Evolutionary conservation across 2,113 vertebrate species (phyloP).

Genomic region (Plestiodon gilberti): DNA sequence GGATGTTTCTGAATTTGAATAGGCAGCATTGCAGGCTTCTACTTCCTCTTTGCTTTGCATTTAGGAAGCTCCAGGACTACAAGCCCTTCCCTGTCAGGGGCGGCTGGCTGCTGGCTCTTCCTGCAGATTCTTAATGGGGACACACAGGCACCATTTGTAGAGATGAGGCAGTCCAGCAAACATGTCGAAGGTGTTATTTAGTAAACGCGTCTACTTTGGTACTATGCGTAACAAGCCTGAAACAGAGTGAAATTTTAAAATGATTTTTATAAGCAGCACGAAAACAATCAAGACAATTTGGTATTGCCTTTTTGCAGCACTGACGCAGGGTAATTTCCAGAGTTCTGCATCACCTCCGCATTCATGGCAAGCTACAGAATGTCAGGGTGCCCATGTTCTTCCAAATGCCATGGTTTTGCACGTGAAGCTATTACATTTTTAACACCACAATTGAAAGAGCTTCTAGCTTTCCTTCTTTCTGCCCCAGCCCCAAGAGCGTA

Average conservation of each 20-base stretch:
- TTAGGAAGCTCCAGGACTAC: neutral
- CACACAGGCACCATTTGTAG: neutral
- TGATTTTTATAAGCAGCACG: neutral
- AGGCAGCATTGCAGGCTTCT: neutral
- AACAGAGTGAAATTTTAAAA: conserved; percentile 4
- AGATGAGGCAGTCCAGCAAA: neutral
- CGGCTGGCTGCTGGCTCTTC: neutral
- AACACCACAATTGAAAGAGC: conserved; percentile 42
- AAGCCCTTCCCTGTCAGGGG: neutral
- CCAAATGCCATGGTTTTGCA: conserved; percentile 44
- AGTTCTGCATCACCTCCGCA: neutral
- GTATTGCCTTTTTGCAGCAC: neutral
- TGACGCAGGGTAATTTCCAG: rapidly evolving
- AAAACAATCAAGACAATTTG: neutral
- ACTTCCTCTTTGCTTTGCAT: rapidly evolving
- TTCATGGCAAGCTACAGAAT: neutral
- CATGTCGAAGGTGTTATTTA: rapidly evolving
- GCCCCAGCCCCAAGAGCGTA: neutral
- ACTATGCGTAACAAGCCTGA: neutral
- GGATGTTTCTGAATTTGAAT: neutral
- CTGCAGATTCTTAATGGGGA: neutral
- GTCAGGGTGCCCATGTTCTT: conserved; percentile 50
- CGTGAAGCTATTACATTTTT: conserved; percentile 39
- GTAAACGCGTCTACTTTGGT: neutral
- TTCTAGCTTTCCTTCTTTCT: conserved; percentile 23